These are phyloP conservation scores for Orthosia incerta DNA, from an alignment of 2,888 invertebrate genomes.

Conservation along the genomic window DNA sequence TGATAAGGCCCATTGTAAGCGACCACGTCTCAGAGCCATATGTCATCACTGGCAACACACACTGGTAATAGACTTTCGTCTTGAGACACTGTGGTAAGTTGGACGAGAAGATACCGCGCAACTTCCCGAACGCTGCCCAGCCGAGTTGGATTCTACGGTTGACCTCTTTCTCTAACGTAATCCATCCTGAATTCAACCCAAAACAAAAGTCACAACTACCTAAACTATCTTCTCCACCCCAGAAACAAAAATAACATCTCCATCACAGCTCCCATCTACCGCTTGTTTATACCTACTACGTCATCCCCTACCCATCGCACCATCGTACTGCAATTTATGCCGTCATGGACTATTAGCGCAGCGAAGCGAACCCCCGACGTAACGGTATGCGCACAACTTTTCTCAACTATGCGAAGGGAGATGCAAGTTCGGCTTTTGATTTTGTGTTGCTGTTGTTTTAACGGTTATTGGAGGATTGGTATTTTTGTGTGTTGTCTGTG, in stretches of 20 bases:
- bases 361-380: conserved; percentile 64
- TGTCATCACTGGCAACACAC: too few species aligned
- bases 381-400: conserved; percentile 56
- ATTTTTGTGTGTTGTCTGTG: not conserved
- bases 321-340: conserved; percentile 76
- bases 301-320: conserved; percentile 51
- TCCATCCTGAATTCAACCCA: not conserved
- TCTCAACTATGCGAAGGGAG: conserved; percentile 47
- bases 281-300: conserved; percentile 53
- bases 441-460: conserved; percentile 33
- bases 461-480: conserved; percentile 2
- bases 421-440: conserved; percentile 42
- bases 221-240: not conserved
- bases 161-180: too few species aligned
- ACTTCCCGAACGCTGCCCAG: too few species aligned
- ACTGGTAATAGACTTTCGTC: too few species aligned
- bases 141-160: too few species aligned
- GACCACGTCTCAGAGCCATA: too few species aligned
- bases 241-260: conserved; percentile 49
- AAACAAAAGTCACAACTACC: not conserved
- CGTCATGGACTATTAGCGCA: conserved; percentile 80
- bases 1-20: too few species aligned
- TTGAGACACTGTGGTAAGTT: too few species aligned
- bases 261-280: conserved; percentile 35
- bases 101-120: too few species aligned